Evolutionary conservation across 2,113 vertebrate species (phyloP).

Genomic region (Hippocampus barbouri): DNA sequence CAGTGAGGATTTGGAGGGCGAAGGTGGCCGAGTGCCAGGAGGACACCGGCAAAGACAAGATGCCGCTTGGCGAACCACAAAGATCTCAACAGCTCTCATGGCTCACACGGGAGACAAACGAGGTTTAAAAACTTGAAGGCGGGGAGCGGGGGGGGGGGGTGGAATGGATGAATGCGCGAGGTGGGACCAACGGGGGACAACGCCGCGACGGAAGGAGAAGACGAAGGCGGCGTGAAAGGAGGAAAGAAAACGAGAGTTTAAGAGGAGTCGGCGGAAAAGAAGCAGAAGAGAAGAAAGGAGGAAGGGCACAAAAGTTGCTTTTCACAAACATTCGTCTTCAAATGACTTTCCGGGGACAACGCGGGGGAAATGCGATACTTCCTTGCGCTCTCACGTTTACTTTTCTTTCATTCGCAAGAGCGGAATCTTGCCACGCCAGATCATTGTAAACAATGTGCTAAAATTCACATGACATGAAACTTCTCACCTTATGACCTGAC

Average conservation of each 20-base stretch:
- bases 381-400: no score
- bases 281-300: constrained; percentile 2
- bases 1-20: no score
- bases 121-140: constrained; percentile 27
- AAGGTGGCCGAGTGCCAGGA: no score
- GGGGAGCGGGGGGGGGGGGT: not conserved
- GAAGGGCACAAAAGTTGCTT: not conserved
- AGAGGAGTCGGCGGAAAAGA: constrained; percentile 10
- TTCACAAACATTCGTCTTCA: not conserved
- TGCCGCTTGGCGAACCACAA: constrained; percentile 38
- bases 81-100: constrained; percentile 32
- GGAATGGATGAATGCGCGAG: constrained; percentile 39
- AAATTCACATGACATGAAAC: no score
- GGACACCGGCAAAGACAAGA: constrained; percentile 3
- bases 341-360: not conserved
- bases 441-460: no score
- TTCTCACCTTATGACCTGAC: no score
- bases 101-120: constrained; percentile 41
- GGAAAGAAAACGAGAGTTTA: constrained; percentile 38
- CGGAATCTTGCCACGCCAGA: no score
- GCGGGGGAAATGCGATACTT: no score
- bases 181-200: constrained; percentile 28
- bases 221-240: constrained; percentile 10
- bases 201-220: constrained; percentile 16
- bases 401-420: no score